Percentiles rank a stretch among this genome's conserved stretches.
Evolutionary conservation across 2,797 vertebrate genomes (phyloP).

Genomic region (Rhyacichthys aspro): DNA sequence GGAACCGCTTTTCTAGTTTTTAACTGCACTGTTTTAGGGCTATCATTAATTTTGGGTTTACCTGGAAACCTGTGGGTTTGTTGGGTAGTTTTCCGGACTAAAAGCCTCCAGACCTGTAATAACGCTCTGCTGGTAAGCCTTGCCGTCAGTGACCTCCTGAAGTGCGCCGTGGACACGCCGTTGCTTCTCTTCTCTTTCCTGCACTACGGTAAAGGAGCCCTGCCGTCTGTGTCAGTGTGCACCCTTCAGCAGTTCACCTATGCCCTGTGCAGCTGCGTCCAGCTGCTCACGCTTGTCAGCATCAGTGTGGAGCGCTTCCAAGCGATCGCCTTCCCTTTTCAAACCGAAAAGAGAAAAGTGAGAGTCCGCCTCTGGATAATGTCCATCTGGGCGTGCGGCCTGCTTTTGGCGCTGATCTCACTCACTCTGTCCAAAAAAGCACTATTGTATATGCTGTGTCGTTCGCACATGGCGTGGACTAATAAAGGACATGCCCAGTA

Average conservation of each 20-base stretch:
- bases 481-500: neutral
- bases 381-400: conserved; percentile 59
- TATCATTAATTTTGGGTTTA: conserved; percentile 51
- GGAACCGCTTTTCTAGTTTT: conserved; percentile 38
- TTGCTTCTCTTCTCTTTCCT: conserved; percentile 61
- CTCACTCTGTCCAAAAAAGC: conserved; percentile 48
- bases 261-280: conserved; percentile 71
- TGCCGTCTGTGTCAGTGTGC: conserved; percentile 40
- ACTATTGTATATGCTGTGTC: conserved; percentile 58
- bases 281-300: conserved; percentile 72
- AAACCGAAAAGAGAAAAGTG: conserved; percentile 40
- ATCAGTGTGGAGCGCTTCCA: conserved; percentile 74
- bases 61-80: conserved; percentile 70
- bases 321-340: conserved; percentile 68
- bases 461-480: neutral
- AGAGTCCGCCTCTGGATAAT: conserved; percentile 62
- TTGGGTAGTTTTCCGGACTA: conserved; percentile 63
- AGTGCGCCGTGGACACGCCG: conserved; percentile 67
- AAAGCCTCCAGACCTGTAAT: conserved; percentile 60
- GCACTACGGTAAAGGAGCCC: neutral
- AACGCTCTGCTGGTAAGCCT: conserved; percentile 68
- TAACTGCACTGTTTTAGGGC: conserved; percentile 54
- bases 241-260: conserved; percentile 70
- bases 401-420: conserved; percentile 52
- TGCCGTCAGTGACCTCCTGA: conserved; percentile 67